Evolutionary conservation across 2,888 invertebrate genomes (phyloP).

Genomic region (Xestia sexstrigata): DNA sequence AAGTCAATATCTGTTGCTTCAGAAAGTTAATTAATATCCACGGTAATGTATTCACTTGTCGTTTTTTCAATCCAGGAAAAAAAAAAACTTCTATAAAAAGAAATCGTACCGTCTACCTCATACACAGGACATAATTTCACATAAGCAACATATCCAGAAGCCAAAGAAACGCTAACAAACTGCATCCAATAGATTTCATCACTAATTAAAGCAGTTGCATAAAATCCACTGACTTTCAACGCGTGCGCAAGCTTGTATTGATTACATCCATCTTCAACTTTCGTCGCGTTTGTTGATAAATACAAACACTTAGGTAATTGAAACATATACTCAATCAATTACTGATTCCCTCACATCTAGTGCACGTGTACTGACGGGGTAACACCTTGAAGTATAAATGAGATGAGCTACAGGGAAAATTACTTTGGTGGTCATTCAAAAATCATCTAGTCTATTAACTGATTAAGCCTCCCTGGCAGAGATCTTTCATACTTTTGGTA

Average conservation of each 20-base stretch:
- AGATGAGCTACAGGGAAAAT: background rate
- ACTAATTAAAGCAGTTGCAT: constrained; percentile 50
- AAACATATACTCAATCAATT: constrained; percentile 57
- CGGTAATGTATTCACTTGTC: too few species aligned
- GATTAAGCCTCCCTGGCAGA: background rate
- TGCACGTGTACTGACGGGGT: constrained; percentile 47
- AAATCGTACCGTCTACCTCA: background rate
- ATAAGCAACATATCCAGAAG: constrained; percentile 1
- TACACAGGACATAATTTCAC: background rate
- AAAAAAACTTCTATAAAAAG: too few species aligned
- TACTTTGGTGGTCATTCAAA: background rate
- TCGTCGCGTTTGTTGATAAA: constrained; percentile 58
- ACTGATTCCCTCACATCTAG: constrained; percentile 52
- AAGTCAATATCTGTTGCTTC: too few species aligned
- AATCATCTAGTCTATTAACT: background rate
- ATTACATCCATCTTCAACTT: constrained; percentile 50
- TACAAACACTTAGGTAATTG: constrained; percentile 62
- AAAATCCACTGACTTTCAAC: constrained; percentile 48
- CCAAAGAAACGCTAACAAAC: background rate
- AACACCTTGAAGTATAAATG: constrained; percentile 36
- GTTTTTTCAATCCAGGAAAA: too few species aligned
- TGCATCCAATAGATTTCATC: constrained; percentile 35
- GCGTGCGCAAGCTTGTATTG: constrained; percentile 49
- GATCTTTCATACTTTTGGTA: background rate
- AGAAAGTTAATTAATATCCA: too few species aligned